Evolutionary conservation across 1,140 invertebrate species (phyloP).

Genomic region (Carposina sasakii): DNA sequence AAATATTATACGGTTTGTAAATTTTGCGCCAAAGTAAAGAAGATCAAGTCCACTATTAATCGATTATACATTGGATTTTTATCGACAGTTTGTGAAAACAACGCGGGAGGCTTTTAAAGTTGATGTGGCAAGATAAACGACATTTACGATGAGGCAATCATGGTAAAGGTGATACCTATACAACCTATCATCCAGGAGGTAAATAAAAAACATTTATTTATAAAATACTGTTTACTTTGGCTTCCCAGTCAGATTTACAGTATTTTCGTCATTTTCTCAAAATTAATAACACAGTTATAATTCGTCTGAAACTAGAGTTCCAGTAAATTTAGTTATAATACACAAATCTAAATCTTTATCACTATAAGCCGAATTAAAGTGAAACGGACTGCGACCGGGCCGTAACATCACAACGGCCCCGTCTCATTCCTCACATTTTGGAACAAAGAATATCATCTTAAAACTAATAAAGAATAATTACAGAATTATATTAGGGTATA

Average conservation of each 20-base stretch:
- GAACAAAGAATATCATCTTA: constrained; percentile 46
- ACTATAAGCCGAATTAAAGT: constrained; percentile 42
- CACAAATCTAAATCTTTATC: constrained; percentile 42
- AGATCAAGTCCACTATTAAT: too few relatives aligned
- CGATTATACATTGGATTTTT: too few relatives aligned
- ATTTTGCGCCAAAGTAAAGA: too few relatives aligned
- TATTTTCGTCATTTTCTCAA: constrained; percentile 63
- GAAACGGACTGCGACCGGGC: constrained; percentile 31
- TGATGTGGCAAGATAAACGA: too few relatives aligned
- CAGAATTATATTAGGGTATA: constrained; percentile 62
- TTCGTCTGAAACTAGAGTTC: constrained; percentile 50
- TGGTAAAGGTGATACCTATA: too few relatives aligned
- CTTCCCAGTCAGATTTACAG: constrained; percentile 68
- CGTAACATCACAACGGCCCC: constrained; percentile 32
- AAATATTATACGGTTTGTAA: too few relatives aligned
- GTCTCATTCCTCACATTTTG: constrained; percentile 36
- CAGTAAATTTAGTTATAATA: constrained; percentile 51
- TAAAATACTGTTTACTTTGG: constrained; percentile 72
- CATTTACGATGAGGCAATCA: too few relatives aligned
- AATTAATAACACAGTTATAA: constrained; percentile 64
- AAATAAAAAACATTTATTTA: constrained; percentile 39
- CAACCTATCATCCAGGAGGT: too few relatives aligned
- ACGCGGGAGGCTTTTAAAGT: too few relatives aligned
- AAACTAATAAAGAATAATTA: constrained; percentile 66
- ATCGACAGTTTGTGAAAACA: too few relatives aligned